Evolutionary conservation across 2,888 invertebrate species (phyloP).

Genomic region (Terebella lapidaria): DNA sequence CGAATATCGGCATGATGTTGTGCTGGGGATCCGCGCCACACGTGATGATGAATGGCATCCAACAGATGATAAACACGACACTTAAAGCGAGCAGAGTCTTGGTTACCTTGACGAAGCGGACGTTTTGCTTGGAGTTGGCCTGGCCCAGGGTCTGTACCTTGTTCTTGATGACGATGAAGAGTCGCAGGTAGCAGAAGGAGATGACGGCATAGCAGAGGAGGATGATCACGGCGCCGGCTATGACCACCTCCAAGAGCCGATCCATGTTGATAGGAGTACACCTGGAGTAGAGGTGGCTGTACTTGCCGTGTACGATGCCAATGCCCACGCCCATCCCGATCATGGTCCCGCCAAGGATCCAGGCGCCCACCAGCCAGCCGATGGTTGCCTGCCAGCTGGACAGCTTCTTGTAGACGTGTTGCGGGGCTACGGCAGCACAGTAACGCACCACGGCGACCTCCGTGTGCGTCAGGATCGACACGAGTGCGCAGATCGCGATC

Average conservation of each 20-base stretch:
- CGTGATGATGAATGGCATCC: conserved; percentile 5
- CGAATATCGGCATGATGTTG: not conserved
- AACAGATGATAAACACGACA: conserved; percentile 3
- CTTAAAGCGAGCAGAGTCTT: not conserved
- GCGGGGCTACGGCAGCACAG: not conserved
- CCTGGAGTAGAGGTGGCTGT: not conserved
- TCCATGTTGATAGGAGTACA: conserved; percentile 7
- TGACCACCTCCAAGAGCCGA: not conserved
- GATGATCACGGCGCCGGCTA: not conserved
- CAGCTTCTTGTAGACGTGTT: not conserved
- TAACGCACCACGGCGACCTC: conserved; percentile 1
- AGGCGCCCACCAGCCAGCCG: not conserved
- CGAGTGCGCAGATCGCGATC: conserved; percentile 4
- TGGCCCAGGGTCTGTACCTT: not conserved
- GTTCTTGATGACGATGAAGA: not conserved
- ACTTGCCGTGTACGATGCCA: not conserved
- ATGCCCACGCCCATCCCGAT: not conserved
- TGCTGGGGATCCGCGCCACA: conserved; percentile 2
- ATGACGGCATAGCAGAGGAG: not conserved
- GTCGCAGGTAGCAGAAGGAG: conserved; percentile 1
- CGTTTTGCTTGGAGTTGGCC: not conserved
- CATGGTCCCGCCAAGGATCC: not conserved
- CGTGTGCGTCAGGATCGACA: conserved; percentile 2
- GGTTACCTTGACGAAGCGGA: not conserved
- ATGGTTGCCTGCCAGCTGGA: not conserved